Percentiles rank a stretch among this genome's conserved stretches.
phyloP scores from a whole-genome alignment of 2,888 invertebrate species.

The Drosophila melanosoma region DNA sequence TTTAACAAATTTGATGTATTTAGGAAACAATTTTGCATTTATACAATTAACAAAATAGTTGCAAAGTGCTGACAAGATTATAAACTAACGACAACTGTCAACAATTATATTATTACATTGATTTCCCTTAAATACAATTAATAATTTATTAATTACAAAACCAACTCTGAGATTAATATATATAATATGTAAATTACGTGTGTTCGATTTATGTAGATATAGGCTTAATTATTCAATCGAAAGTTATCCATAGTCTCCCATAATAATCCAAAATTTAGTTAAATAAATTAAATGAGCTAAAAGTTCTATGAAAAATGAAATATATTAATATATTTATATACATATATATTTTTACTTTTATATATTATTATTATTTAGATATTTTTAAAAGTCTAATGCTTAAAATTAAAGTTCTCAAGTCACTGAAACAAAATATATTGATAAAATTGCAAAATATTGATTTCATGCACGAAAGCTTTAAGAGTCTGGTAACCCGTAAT shows the following conservation, averaged over 20 bases:
- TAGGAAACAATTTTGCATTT: conserved; percentile 55
- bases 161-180: neutral
- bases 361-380: neutral
- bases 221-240: neutral
- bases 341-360: neutral
- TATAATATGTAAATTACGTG: neutral
- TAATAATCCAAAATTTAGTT: neutral
- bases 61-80: conserved; percentile 48
- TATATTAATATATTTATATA: no score
- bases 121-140: neutral
- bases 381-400: neutral
- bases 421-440: conserved; percentile 10
- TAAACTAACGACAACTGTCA: conserved; percentile 20
- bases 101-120: conserved; percentile 8
- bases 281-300: no score
- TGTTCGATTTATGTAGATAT: neutral
- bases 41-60: conserved; percentile 23
- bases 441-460: conserved; percentile 55
- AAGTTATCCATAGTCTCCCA: neutral
- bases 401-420: neutral
- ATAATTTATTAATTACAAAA: neutral
- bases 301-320: neutral
- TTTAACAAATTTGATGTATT: conserved; percentile 58
- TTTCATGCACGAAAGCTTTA: conserved; percentile 66
- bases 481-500: conserved; percentile 16